Conservation (phyloP, 2,888 invertebrate genomes). For the Lycophotia porphyrea region DNA sequence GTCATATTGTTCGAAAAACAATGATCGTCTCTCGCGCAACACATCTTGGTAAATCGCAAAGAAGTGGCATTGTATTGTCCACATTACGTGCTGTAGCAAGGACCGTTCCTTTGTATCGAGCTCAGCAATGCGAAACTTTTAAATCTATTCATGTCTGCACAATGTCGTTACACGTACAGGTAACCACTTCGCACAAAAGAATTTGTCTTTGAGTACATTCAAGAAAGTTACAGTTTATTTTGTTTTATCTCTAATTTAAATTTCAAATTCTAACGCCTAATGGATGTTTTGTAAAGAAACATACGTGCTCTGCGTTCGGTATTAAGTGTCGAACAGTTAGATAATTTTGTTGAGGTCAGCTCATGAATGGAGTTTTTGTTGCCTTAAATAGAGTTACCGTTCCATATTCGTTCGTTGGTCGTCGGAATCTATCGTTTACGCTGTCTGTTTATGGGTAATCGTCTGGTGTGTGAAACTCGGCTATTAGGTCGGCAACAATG, state of each 20-base stretch:
- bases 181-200: conserved; percentile 64
- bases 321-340: conserved; percentile 83
- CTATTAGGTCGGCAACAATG: conserved; percentile 75
- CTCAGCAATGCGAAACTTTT: conserved; percentile 76
- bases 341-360: conserved; percentile 80
- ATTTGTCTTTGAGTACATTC: conserved; percentile 48
- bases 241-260: conserved; percentile 72
- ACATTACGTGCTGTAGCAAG: conserved; percentile 69
- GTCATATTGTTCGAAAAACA: conserved; percentile 58
- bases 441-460: conserved; percentile 74
- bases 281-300: conserved; percentile 73
- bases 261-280: conserved; percentile 73
- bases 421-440: conserved; percentile 67
- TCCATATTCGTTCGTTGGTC: conserved; percentile 69
- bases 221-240: conserved; percentile 74
- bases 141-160: conserved; percentile 70
- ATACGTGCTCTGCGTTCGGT: conserved; percentile 75
- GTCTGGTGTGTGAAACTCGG: conserved; percentile 75
- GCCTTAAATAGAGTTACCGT: conserved; percentile 76
- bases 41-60: conserved; percentile 65
- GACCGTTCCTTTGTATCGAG: conserved; percentile 78
- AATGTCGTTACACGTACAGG: conserved; percentile 51
- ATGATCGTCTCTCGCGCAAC: conserved; percentile 55
- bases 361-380: conserved; percentile 80
- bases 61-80: conserved; percentile 67